Conservation (phyloP, 1,140 invertebrate species). For the Andricus grossulariae region DNA sequence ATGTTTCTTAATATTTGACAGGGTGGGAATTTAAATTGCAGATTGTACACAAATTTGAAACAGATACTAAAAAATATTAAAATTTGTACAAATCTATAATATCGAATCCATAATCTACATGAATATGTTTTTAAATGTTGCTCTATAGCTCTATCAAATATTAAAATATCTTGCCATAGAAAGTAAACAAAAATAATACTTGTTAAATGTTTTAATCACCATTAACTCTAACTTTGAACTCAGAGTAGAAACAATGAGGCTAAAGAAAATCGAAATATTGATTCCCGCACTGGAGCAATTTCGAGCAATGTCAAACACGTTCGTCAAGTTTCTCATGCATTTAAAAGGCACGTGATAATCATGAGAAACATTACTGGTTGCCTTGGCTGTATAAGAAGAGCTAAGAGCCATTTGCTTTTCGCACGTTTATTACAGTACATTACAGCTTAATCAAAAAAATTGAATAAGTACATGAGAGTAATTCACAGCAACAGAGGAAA, state of each 20-base stretch:
- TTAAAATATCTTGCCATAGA: no score
- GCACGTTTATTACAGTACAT: slow-evolving; percentile 12
- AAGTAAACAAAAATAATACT: no score
- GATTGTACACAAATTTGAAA: no score
- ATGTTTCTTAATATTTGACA: no score
- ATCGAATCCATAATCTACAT: no score
- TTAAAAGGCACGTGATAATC: slow-evolving; percentile 38
- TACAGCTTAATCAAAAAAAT: background rate
- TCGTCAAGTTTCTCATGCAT: slow-evolving; percentile 41
- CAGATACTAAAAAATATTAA: no score
- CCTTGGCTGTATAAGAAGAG: background rate
- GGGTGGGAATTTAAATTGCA: no score
- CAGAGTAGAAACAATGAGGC: background rate
- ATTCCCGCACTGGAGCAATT: slow-evolving; percentile 10
- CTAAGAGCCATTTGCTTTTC: background rate
- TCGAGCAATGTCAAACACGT: slow-evolving; percentile 46
- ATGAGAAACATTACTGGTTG: slow-evolving; percentile 19
- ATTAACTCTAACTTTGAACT: slow-evolving; percentile 12
- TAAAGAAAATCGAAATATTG: slow-evolving; percentile 13
- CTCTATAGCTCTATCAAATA: no score
- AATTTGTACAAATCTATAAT: no score
- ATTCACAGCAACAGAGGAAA: background rate
- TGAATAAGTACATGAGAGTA: background rate
- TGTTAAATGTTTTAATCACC: background rate
- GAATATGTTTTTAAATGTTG: no score